These are phyloP conservation scores for Stenodera caucasica DNA, from an alignment of 2,888 invertebrate genomes.

Conservation along the genomic window DNA sequence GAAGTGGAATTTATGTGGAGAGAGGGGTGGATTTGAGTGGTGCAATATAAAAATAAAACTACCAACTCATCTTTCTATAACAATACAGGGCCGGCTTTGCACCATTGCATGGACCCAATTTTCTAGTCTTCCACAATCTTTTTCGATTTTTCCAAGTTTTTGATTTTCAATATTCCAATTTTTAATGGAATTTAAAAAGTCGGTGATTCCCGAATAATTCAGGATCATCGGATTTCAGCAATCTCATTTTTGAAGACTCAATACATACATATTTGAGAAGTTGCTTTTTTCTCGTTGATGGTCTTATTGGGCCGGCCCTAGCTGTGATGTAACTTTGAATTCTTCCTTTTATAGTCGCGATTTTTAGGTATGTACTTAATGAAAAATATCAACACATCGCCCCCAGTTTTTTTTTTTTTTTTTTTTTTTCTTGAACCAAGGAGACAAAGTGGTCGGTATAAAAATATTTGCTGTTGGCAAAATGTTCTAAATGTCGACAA, in stretches of 20 bases:
- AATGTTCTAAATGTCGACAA: conserved; percentile 41
- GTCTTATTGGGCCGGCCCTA: no score
- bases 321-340: not conserved
- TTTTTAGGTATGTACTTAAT: conserved; percentile 29
- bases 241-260: no score
- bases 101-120: no score
- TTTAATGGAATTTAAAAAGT: no score
- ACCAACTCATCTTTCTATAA: not conserved
- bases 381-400: conserved; percentile 47
- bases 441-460: conserved; percentile 54
- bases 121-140: no score
- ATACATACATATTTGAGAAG: no score
- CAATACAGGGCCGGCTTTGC: no score
- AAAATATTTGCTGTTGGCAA: conserved; percentile 54
- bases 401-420: not conserved
- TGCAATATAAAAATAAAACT: conserved; percentile 1
- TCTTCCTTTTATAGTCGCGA: not conserved
- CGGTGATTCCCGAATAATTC: no score
- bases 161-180: no score
- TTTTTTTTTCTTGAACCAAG: not conserved
- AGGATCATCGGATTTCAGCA: no score
- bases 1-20: not conserved
- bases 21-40: conserved; percentile 1
- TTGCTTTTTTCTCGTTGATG: no score
- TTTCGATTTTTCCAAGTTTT: no score